Evolutionary conservation across 2,888 invertebrate species (phyloP).

Genomic region (Entomobrya multifasciata): DNA sequence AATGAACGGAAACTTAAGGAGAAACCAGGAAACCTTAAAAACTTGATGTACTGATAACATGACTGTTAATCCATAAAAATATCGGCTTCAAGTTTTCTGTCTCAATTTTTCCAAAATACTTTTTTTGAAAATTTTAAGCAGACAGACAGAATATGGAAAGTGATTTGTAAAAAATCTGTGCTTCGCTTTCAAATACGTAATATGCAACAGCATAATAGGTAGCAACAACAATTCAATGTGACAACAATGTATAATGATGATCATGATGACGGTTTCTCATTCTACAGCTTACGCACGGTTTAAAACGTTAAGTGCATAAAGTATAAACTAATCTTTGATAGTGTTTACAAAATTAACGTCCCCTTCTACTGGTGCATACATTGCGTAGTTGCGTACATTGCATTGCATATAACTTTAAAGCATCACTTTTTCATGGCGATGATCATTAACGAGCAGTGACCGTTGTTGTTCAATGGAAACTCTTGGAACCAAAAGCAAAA

Average conservation of each 20-base stretch:
- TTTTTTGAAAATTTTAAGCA: too few species aligned
- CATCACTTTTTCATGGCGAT: constrained; percentile 6
- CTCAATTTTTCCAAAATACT: too few species aligned
- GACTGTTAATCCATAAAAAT: too few species aligned
- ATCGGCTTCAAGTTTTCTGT: too few species aligned
- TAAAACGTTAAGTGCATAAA: constrained; percentile 53
- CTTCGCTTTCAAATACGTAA: too few species aligned
- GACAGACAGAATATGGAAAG: too few species aligned
- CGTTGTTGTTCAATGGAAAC: constrained; percentile 24
- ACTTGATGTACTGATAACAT: too few species aligned
- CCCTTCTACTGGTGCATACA: constrained; percentile 6
- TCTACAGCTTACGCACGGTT: constrained; percentile 52
- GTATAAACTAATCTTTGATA: constrained; percentile 46
- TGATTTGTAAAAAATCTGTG: too few species aligned
- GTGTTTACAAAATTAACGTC: constrained; percentile 19
- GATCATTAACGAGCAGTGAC: neutral
- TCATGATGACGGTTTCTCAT: neutral
- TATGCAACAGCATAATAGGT: neutral
- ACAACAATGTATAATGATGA: constrained; percentile 30
- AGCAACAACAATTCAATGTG: neutral
- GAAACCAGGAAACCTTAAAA: too few species aligned
- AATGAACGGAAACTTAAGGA: too few species aligned
- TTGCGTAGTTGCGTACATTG: neutral
- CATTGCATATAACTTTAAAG: neutral
- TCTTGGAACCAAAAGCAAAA: constrained; percentile 31